These are phyloP conservation scores for Priocnemis perturbator DNA, from an alignment of 2,888 invertebrate genomes.

Conservation along the genomic window DNA sequence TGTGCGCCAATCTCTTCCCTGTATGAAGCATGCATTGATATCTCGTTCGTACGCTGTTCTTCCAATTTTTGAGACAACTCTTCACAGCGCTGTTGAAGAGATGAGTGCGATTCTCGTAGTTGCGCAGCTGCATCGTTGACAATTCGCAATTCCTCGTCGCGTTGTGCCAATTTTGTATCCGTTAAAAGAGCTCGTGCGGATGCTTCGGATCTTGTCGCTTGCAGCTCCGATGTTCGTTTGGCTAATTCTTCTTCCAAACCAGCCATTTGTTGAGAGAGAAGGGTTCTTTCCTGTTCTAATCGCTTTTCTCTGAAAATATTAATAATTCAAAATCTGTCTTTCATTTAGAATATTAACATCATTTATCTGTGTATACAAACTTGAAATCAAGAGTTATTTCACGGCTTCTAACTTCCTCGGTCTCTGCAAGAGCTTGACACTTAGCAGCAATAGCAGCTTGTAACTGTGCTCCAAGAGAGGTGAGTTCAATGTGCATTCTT, in stretches of 20 bases:
- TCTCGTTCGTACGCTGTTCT: conserved; percentile 75
- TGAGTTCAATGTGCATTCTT: conserved; percentile 82
- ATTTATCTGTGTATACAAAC: conserved; percentile 63
- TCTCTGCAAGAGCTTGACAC: conserved; percentile 87
- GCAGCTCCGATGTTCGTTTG: conserved; percentile 86
- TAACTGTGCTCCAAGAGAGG: conserved; percentile 84
- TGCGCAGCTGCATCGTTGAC: conserved; percentile 83
- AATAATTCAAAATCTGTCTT: conserved; percentile 6
- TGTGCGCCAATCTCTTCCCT: conserved; percentile 91
- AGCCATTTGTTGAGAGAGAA: conserved; percentile 87
- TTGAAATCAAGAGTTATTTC: conserved; percentile 87
- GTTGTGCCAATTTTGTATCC: conserved; percentile 87
- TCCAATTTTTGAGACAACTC: conserved; percentile 79
- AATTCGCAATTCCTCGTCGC: conserved; percentile 86
- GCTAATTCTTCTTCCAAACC: conserved; percentile 87
- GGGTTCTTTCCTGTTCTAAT: conserved; percentile 87
- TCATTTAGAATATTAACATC: not conserved
- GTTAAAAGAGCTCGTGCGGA: conserved; percentile 81
- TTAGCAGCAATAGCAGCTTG: conserved; percentile 86
- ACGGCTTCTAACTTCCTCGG: conserved; percentile 88
- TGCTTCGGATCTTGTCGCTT: conserved; percentile 85
- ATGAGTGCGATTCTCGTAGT: conserved; percentile 83
- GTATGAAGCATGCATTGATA: conserved; percentile 78
- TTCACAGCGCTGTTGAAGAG: conserved; percentile 85
- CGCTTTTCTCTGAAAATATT: conserved; percentile 81